Evolutionary conservation across 2,888 invertebrate genomes (phyloP), one percentile per base, ranked within the genome.

Genomic region (Anthophora plumipes): DNA sequence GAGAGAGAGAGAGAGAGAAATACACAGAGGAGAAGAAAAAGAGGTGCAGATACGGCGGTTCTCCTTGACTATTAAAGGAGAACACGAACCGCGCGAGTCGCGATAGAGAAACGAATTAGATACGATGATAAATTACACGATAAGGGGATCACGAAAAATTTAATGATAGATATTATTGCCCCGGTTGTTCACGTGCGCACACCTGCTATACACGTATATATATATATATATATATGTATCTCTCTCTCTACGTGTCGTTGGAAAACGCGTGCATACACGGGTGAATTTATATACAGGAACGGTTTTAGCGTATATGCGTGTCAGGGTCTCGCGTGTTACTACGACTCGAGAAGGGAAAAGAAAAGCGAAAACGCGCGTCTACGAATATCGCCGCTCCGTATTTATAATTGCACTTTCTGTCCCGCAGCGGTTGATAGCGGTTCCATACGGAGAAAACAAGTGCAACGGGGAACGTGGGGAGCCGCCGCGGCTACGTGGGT

Each of bases 351-450:
- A 7, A 20, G 11, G 54, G 12, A 63, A 59, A 31, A n/a, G 52
- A 73, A 68, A 59, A 63, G 61, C 78, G 70, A 77, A 79, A 31
- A 31, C 31, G 31, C 68, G 25, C 25, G 57, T 64, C 57, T 48
- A 54, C 72, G 69, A 68, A 77, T 79, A 78, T 22, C 82, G 77
- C 70, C 83, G 74, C 80, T 77, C 79, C 82, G 89, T 88, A 91
- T 90, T 90, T 91, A 88, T 89, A 90, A 89, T 91, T 89, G 88
- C 90, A 84, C 85, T 90, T 85, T 88, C 89, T 82, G 87, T 85
- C 88, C 77, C 67, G 84, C 75, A 73, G 74, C 79, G 80, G 59
- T 78, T 85, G 89, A 90, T 89, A 86, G 91, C 90, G 90, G 90
- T 79, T 85, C 90, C 90, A 88, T 91, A 90, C 90, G 89, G 85